These are phyloP conservation scores for Neotragus pygmaeus DNA, from an alignment of 2,113 vertebrate species.

Conservation along the genomic window DNA sequence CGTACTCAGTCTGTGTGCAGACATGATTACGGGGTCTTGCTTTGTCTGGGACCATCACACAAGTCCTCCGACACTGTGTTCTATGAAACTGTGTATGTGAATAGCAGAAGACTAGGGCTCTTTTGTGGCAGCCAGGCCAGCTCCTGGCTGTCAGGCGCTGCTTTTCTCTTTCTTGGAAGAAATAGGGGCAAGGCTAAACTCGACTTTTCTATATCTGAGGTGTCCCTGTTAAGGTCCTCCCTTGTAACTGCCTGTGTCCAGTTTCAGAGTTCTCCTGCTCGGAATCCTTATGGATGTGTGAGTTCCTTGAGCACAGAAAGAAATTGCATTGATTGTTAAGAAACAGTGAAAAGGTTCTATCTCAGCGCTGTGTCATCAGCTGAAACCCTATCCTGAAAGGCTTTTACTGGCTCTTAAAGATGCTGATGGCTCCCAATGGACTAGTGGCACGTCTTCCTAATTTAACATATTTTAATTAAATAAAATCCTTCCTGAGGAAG, in stretches of 20 bases:
- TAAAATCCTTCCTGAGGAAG: slow-evolving; percentile 62
- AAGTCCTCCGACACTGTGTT: not conserved
- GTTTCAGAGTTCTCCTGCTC: not conserved
- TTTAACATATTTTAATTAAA: slow-evolving; percentile 70
- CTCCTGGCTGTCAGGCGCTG: not conserved
- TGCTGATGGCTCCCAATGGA: slow-evolving; percentile 43
- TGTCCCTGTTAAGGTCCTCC: not conserved
- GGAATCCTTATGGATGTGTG: not conserved
- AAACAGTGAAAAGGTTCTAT: not conserved
- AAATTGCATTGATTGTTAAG: slow-evolving; percentile 37
- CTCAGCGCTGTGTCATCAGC: not conserved
- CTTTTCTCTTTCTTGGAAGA: slow-evolving; percentile 2
- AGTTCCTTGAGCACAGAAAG: slow-evolving; percentile 14
- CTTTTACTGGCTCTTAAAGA: slow-evolving; percentile 54
- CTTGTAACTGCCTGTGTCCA: not conserved
- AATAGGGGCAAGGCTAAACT: not conserved
- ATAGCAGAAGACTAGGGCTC: not conserved
- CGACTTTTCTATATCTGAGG: not conserved
- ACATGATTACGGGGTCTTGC: not conserved
- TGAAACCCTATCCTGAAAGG: slow-evolving; percentile 12
- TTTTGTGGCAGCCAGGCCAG: not conserved
- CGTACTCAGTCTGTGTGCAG: not conserved
- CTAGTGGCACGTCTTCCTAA: slow-evolving; percentile 44
- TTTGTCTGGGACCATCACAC: not conserved
- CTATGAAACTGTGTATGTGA: not conserved